Evolutionary conservation across 2,888 invertebrate genomes (phyloP).

Genomic region (Bedellia somnulentella): DNA sequence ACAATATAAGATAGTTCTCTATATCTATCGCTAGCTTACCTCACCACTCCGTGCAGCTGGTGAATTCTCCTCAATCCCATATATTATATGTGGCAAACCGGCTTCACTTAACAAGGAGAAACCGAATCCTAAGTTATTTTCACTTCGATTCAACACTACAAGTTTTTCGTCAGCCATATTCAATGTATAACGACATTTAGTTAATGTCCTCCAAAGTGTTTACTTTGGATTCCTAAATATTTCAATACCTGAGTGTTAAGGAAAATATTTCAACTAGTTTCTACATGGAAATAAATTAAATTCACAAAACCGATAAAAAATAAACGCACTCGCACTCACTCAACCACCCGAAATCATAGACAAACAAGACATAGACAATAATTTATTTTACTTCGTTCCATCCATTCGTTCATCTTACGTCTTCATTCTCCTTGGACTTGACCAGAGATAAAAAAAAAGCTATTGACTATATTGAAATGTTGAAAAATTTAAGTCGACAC

Average conservation of each 20-base stretch:
- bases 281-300: conserved; percentile 31
- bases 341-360: conserved; percentile 3
- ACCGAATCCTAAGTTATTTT: conserved; percentile 86
- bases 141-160: conserved; percentile 85
- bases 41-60: conserved; percentile 89
- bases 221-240: conserved; percentile 27
- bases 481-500: too few species aligned
- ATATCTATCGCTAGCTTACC: too few species aligned
- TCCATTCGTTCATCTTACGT: too few species aligned
- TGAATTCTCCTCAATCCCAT: conserved; percentile 90
- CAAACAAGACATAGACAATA: too few species aligned
- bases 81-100: conserved; percentile 90
- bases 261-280: conserved; percentile 24
- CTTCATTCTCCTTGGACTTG: too few species aligned
- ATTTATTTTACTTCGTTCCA: too few species aligned
- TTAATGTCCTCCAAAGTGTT: conserved; percentile 35
- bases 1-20: too few species aligned
- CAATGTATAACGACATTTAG: conserved; percentile 54
- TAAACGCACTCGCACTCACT: conserved; percentile 36
- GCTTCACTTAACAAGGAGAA: conserved; percentile 89
- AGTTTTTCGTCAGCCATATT: conserved; percentile 88
- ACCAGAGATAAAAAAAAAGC: too few species aligned
- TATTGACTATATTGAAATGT: too few species aligned
- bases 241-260: conserved; percentile 24
- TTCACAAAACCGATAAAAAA: conserved; percentile 17